A percentile compares a stretch with the other conserved stretches of the same genome.
Conservation (phyloP, 2,888 invertebrate species). For the Cynaeus angustus region DNA sequence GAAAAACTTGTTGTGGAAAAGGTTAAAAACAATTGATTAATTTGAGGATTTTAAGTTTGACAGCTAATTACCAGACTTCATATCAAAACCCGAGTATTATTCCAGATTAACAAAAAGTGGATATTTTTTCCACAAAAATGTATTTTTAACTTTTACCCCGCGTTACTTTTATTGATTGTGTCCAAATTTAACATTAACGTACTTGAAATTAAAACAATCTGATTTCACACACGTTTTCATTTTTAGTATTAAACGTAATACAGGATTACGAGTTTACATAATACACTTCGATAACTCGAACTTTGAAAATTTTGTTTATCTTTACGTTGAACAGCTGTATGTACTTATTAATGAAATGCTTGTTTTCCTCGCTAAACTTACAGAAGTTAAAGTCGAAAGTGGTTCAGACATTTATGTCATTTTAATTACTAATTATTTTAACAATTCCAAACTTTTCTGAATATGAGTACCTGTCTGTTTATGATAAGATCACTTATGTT, state of each 20-base stretch:
- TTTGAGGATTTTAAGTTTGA: constrained; percentile 30
- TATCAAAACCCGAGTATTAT: constrained; percentile 15
- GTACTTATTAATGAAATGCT: constrained; percentile 1
- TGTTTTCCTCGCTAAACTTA: neutral
- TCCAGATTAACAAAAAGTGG: neutral
- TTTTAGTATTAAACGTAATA: constrained; percentile 15
- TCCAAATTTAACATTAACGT: constrained; percentile 21
- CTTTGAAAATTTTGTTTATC: constrained; percentile 1
- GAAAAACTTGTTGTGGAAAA: constrained; percentile 26
- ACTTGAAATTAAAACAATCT: constrained; percentile 23
- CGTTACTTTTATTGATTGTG: constrained; percentile 18
- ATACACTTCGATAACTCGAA: neutral
- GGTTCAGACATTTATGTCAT: too few species aligned
- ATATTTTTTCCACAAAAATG: neutral
- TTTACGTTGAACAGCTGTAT: neutral
- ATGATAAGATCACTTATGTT: too few species aligned
- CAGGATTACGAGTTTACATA: constrained; percentile 13
- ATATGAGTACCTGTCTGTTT: too few species aligned
- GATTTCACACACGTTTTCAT: constrained; percentile 4
- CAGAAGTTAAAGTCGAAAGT: too few species aligned
- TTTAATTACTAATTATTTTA: too few species aligned
- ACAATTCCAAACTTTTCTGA: too few species aligned
- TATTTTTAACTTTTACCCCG: constrained; percentile 16
- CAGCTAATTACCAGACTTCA: constrained; percentile 33
- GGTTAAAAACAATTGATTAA: constrained; percentile 39